These are phyloP conservation scores for Drosophila percnosoma DNA, from an alignment of 2,888 invertebrate genomes.

Conservation along the genomic window DNA sequence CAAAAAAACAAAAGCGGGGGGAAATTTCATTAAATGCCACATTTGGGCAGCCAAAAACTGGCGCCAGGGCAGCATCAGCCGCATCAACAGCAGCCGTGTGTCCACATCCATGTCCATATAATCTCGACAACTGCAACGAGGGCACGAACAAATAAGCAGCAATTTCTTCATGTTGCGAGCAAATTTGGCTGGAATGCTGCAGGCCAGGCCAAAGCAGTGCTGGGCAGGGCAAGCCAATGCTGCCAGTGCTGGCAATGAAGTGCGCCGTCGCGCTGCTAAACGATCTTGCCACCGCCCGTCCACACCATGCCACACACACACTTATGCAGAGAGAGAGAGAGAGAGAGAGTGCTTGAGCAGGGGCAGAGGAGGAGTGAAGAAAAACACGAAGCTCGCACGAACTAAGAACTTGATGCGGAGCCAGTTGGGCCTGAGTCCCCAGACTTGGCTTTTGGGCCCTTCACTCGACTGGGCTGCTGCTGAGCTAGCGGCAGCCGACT, in stretches of 20 bases:
- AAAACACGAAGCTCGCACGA: conserved; percentile 67
- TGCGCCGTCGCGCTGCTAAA: conserved; percentile 78
- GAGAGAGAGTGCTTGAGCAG: background rate
- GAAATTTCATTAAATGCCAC: conserved; percentile 82
- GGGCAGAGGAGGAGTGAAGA: background rate
- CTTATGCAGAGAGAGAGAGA: background rate
- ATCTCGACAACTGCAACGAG: conserved; percentile 70
- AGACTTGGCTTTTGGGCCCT: conserved; percentile 39
- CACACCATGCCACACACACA: conserved; percentile 75
- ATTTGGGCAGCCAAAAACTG: conserved; percentile 80
- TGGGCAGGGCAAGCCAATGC: conserved; percentile 9
- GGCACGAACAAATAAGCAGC: conserved; percentile 76
- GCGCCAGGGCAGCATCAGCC: conserved; percentile 74
- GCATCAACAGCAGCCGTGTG: conserved; percentile 27
- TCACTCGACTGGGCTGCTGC: conserved; percentile 43
- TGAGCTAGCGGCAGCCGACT: conserved; percentile 47
- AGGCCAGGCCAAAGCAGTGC: conserved; percentile 20
- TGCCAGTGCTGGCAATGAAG: conserved; percentile 63
- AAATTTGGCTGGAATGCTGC: conserved; percentile 77
- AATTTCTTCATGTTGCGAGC: conserved; percentile 78
- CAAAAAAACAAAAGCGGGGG: conserved; percentile 31
- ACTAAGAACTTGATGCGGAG: conserved; percentile 64
- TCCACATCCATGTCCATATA: conserved; percentile 65
- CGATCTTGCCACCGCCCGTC: conserved; percentile 81
- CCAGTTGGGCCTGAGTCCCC: conserved; percentile 48